Percentiles rank a stretch among this genome's conserved stretches.
These are phyloP conservation scores for Dynastes hyllus DNA, from an alignment of 2,888 invertebrate genomes.

Conservation along the genomic window DNA sequence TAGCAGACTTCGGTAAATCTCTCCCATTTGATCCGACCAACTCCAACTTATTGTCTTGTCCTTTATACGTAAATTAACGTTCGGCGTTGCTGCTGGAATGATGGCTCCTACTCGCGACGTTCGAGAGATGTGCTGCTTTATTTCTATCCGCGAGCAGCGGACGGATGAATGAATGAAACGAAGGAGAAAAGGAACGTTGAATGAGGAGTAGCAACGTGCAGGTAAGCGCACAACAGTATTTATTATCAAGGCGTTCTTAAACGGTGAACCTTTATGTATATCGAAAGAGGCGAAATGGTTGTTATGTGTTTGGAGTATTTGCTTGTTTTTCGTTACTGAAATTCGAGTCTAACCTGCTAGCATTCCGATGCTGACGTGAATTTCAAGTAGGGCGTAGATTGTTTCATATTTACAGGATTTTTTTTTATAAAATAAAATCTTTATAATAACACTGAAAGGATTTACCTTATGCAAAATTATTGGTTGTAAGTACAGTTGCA, in stretches of 20 bases:
- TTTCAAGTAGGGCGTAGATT: no score
- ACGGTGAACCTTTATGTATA: conserved; percentile 1
- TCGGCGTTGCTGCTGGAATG: neutral
- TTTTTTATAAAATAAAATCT: no score
- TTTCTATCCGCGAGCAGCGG: neutral
- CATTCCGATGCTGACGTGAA: neutral
- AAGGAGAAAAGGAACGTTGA: neutral
- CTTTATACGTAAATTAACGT: conserved; percentile 37
- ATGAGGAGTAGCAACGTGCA: neutral
- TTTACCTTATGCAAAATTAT: no score
- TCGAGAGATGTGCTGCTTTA: neutral
- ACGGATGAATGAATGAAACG: conserved; percentile 13
- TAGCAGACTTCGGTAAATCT: conserved; percentile 42
- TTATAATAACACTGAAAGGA: no score
- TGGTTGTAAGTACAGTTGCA: no score
- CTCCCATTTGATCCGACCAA: conserved; percentile 18
- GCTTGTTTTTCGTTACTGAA: conserved; percentile 1
- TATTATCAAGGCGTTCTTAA: conserved; percentile 9
- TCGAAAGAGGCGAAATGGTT: no score
- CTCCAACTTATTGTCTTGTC: conserved; percentile 50
- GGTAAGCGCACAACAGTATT: neutral
- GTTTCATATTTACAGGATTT: no score
- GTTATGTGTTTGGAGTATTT: no score
- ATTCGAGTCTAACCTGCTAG: neutral
- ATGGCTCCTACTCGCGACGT: neutral